Percentiles rank a stretch among this genome's conserved stretches.
Conservation (phyloP, 1,140 invertebrate species). For the Aphelenchoides fujianensis region DNA sequence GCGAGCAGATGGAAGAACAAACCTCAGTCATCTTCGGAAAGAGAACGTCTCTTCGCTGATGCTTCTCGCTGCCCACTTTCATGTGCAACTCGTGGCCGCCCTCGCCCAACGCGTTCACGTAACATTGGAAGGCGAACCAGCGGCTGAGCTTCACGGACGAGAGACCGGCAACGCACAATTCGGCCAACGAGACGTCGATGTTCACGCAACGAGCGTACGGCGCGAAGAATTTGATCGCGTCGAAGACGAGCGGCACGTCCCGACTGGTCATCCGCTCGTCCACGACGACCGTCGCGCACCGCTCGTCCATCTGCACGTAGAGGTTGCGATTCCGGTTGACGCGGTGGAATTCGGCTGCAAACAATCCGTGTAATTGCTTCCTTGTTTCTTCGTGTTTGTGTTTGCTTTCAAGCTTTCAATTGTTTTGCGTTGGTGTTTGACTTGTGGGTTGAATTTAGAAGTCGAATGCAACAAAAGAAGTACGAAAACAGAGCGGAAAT, state of each 20-base stretch:
- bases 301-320: slow-evolving; percentile 17
- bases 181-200: slow-evolving; percentile 14
- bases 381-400: no score
- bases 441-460: background rate
- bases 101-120: slow-evolving; percentile 24
- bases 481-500: no score
- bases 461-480: background rate
- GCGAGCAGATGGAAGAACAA: background rate
- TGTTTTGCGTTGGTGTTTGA: background rate
- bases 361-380: background rate
- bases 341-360: slow-evolving; percentile 16
- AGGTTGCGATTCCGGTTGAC: slow-evolving; percentile 11
- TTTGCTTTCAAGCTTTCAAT: no score
- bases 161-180: slow-evolving; percentile 9
- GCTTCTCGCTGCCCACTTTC: slow-evolving; percentile 17
- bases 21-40: slow-evolving; percentile 25
- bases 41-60: background rate
- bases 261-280: slow-evolving; percentile 24
- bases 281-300: slow-evolving; percentile 12
- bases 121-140: slow-evolving; percentile 27
- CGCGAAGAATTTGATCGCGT: slow-evolving; percentile 19
- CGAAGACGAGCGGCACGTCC: slow-evolving; percentile 13
- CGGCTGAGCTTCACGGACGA: slow-evolving; percentile 23
- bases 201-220: slow-evolving; percentile 21
- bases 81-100: slow-evolving; percentile 23